Evolutionary conservation across 2,888 invertebrate genomes (phyloP), one percentile per base, ranked within the genome.

Genomic region (Eupithecia centaureata): DNA sequence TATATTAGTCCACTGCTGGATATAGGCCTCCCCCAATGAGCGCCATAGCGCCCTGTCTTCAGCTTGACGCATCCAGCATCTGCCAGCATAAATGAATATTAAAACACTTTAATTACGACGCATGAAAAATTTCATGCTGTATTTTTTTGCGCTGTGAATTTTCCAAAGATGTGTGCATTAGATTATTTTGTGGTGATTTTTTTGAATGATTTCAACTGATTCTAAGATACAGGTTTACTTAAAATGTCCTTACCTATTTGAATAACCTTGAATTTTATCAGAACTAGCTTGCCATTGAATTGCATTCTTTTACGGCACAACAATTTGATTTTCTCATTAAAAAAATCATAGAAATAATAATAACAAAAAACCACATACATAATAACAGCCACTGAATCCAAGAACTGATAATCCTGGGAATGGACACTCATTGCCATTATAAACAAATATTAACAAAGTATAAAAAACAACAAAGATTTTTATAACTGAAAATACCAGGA

Each of bases 341-440:
- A 13, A 33, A 51, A 30, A 51, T 47, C 56, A 33, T 63, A 56
- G 33, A 57, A 61, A 51, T 15, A 28, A 25, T 52, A 61, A 18
- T 56, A 13, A 74, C 71, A 77, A 79, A n/a, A 52, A 72, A 82
- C 77, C 67, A 83, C 84, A 78, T 78, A 86, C 83, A 79, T 77
- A 54, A 79, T 71, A 57, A 62, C 76, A 64, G 77, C 74, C 68
- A 75, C 69, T 25, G 68, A 73, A 62, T 76, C 69, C 73, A 76
- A 68, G 32, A 76, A 74, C 63, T 77, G 74, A 60, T 74, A 70
- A 42, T 80, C 75, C 63, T 77, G 79, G 57, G 73, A 68, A 68
- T 74, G 74, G 65, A 83, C 79, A 77, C 79, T 77, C 18, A 83
- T 51, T 59, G 83, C 80, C 87, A 87, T 87, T 70, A 10, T 56